These are phyloP conservation scores for Andrena marginata DNA, from an alignment of 2,888 invertebrate genomes.

Conservation along the genomic window DNA sequence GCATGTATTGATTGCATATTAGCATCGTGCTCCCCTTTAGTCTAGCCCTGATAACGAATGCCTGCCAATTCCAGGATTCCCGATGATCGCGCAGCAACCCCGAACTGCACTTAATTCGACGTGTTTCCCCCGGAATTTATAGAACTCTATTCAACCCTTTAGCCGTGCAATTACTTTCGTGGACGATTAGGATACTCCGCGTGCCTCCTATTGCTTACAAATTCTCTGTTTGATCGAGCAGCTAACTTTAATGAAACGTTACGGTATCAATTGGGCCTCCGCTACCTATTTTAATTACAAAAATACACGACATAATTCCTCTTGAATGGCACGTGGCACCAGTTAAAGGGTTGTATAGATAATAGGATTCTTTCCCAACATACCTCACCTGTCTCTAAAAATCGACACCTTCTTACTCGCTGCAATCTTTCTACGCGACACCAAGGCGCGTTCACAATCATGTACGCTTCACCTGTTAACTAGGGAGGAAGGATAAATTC, in stretches of 20 bases:
- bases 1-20: slow-evolving; percentile 80
- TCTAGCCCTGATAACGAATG: slow-evolving; percentile 52
- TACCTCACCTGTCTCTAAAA: neutral
- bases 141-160: slow-evolving; percentile 47
- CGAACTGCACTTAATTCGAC: slow-evolving; percentile 46
- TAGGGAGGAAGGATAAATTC: neutral
- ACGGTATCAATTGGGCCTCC: neutral
- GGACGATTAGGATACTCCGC: neutral
- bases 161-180: neutral
- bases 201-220: slow-evolving; percentile 13
- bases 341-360: neutral
- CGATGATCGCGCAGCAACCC: slow-evolving; percentile 42
- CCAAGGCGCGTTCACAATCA: neutral
- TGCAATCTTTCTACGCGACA: neutral
- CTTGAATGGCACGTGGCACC: neutral
- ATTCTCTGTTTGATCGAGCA: neutral
- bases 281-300: neutral
- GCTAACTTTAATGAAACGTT: neutral
- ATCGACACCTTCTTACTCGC: neutral
- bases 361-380: neutral
- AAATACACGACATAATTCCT: neutral
- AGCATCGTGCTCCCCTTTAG: slow-evolving; percentile 64
- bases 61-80: slow-evolving; percentile 58
- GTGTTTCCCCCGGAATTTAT: slow-evolving; percentile 44
- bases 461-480: neutral